These are phyloP conservation scores for Mastigias papua DNA, from an alignment of 30 jellyfish, hydroid and myxozoan genomes.

Conservation along the genomic window DNA sequence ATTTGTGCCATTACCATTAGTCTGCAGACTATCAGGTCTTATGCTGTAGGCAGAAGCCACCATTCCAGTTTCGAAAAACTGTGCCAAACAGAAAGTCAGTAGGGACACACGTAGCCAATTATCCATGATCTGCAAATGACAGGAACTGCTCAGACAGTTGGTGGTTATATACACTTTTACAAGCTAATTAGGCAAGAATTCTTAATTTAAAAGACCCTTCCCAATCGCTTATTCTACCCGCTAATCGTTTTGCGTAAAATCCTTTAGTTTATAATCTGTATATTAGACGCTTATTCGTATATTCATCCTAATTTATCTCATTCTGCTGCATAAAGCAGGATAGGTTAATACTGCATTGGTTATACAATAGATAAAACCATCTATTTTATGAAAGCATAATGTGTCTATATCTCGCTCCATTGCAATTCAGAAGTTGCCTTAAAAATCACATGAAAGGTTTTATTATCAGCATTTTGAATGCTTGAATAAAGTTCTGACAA, in stretches of 20 bases:
- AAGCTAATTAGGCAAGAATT: slow-evolving; percentile 17
- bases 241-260: slow-evolving; percentile 28
- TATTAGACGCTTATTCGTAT: slow-evolving; percentile 10
- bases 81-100: slow-evolving; percentile 9
- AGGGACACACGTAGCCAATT: slow-evolving; percentile 44
- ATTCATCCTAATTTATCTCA: slow-evolving; percentile 19
- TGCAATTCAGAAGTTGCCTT: neutral
- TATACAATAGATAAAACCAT: neutral
- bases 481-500: too few relatives aligned
- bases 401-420: neutral
- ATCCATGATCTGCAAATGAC: slow-evolving; percentile 58
- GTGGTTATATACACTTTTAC: slow-evolving; percentile 11
- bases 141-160: slow-evolving; percentile 1
- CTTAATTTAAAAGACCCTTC: slow-evolving; percentile 27
- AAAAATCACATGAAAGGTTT: neutral
- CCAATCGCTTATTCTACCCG: slow-evolving; percentile 49
- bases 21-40: slow-evolving; percentile 36
- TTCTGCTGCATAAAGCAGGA: slow-evolving; percentile 19
- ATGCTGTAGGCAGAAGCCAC: neutral
- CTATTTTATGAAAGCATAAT: neutral
- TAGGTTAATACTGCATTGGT: slow-evolving; percentile 20
- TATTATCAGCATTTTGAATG: neutral
- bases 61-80: slow-evolving; percentile 4
- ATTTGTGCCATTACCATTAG: slow-evolving; percentile 41
- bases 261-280: neutral